Percentiles rank a stretch among this genome's conserved stretches.
These are phyloP conservation scores for Haliclona indistincta DNA, from an alignment of 37 sponge, comb jelly and placozoan species.

Conservation along the genomic window DNA sequence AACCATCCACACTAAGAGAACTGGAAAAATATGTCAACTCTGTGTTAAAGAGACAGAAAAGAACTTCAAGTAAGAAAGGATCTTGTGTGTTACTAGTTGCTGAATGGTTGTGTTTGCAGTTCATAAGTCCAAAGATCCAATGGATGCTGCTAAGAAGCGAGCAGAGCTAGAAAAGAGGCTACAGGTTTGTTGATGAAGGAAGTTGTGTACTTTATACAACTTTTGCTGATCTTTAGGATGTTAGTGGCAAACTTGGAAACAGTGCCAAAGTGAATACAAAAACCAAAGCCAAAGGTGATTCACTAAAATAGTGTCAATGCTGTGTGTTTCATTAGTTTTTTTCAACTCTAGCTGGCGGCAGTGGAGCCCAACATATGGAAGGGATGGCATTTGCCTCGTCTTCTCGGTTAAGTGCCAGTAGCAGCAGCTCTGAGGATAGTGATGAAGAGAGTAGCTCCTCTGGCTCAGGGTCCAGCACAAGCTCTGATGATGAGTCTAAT, in stretches of 20 bases:
- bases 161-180: constrained; percentile 84
- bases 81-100: no score
- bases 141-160: constrained; percentile 75
- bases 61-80: constrained; percentile 73
- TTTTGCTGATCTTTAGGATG: constrained; percentile 68
- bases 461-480: constrained; percentile 90
- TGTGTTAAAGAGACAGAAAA: constrained; percentile 88
- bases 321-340: no score
- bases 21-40: constrained; percentile 92
- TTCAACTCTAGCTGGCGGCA: no score
- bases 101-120: no score
- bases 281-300: constrained; percentile 9
- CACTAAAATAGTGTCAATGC: no score
- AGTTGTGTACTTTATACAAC: no score
- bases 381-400: no score
- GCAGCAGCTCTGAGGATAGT: constrained; percentile 59
- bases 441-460: constrained; percentile 63
- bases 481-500: no score
- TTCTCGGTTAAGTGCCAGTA: no score
- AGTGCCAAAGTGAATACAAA: no score
- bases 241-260: constrained; percentile 62
- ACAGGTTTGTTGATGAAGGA: constrained; percentile 51
- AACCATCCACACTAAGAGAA: constrained; percentile 95
- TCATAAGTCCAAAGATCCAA: constrained; percentile 66
- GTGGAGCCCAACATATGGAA: no score